Evolutionary conservation across 35 echinoderm and acorn worm genomes (phyloP), one percentile per base, ranked within the genome.

Genomic region (Ophiothrix spiculata): DNA sequence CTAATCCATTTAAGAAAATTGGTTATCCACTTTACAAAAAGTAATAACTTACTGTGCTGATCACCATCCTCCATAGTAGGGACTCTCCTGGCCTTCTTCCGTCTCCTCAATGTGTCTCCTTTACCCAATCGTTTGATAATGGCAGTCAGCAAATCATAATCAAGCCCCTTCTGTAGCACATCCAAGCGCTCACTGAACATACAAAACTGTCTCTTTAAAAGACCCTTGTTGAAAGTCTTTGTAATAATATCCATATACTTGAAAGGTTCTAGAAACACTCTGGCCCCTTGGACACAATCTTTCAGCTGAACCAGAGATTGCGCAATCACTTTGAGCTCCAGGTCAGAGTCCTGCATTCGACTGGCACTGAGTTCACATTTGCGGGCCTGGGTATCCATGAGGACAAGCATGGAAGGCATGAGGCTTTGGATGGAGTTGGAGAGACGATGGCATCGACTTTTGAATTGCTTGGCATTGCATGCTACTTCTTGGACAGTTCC

Each of bases 201-300:
- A 69, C 60, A 69, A 69, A 69, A 69, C 23, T 69, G 60, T 69
- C 60, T 69, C 60, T 69, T 69, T 28, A 69, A 69, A 15, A 69
- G 29, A 69, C 60, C 60, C 60, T 69, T 69, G 8, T 10, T 69
- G 3, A 10, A 15, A 4, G 60, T 69, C 60, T 69, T 69, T 2
- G 60, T 69, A 28, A 69, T 69, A 28, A 69, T 69, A n/a, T 69
- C 60, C 60, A 69, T 69, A 28, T 10, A 25, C 23, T 28, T 69
- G 29, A 69, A 69, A 12, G 60, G 60, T 69, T 69, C 25, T 15
- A 69, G 25, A 25, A 69, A 69, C 4, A 69, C 4, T 69, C 60
- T 10, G 25, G 60, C 60, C 17, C 60, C 42, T 69, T 69, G 60
- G 16, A 69, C 60, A 25, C 60, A 69, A 69, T 69, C 60, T 28